Percentiles rank a stretch among this genome's conserved stretches.
Evolutionary conservation across 1,140 invertebrate genomes (phyloP).

Genomic region (Drosophila ercepeae): DNA sequence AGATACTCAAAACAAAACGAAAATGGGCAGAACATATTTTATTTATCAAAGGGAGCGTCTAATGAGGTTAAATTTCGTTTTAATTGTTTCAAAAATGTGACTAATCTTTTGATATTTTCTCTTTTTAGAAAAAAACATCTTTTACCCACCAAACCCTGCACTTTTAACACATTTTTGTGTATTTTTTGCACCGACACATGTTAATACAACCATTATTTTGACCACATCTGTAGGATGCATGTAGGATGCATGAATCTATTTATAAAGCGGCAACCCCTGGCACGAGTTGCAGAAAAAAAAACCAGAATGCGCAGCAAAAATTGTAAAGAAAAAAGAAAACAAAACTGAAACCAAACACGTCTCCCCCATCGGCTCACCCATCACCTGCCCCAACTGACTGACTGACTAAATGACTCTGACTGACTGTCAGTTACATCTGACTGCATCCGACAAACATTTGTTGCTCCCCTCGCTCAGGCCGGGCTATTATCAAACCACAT

Average conservation of each 20-base stretch:
- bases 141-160: too few species aligned
- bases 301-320: conserved; percentile 46
- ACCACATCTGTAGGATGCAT: conserved; percentile 17
- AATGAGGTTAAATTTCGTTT: background rate
- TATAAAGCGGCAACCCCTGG: conserved; percentile 61
- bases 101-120: too few species aligned
- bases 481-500: conserved; percentile 76
- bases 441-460: conserved; percentile 62
- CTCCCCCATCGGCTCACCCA: too few species aligned
- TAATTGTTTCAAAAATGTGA: too few species aligned
- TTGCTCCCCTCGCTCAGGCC: conserved; percentile 2
- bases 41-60: conserved; percentile 60
- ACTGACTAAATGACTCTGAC: conserved; percentile 73
- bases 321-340: conserved; percentile 50
- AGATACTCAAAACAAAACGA: background rate
- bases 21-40: too few species aligned
- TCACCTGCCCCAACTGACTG: conserved; percentile 68
- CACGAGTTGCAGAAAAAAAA: conserved; percentile 57
- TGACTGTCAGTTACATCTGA: conserved; percentile 75
- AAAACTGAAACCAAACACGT: conserved; percentile 42
- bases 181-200: too few species aligned
- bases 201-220: background rate
- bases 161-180: too few species aligned
- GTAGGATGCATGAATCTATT: conserved; percentile 32
- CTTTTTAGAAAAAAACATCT: too few species aligned